Base-by-base conservation (phyloP, 2,888 invertebrate genomes). In the Eutolmus rufibarbis region DNA sequence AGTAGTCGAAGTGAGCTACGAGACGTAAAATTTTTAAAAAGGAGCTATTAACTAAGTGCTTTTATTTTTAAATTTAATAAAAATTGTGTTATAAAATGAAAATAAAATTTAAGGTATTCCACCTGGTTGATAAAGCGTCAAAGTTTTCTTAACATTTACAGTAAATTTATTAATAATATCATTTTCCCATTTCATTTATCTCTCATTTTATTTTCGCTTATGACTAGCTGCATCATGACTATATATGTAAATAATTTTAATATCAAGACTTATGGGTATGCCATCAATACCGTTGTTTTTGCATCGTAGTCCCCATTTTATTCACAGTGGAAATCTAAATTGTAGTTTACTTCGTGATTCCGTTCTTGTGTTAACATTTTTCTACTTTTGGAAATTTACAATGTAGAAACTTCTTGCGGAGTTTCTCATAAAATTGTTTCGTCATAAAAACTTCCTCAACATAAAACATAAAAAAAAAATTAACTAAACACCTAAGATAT, bases 71-170 rank as follows among this genome's bases (percentile, higher is more conserved):
- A 46, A 46, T 46, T 12, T 4, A 46, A 46, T 46, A 16, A 46
- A 12, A 14, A 46, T 16, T 46, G 12, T 9, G 2, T 34, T 40
- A 16, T 46, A 46, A 46, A 16, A 14, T 46, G 3, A 19, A 51
- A 51, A 51, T 7, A 51, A n/a, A 51, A n/a, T 8, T 66, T 23
- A 23, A 66, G 9, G 8, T 12, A 23, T 28, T 66, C 16, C 76
- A 56, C 57, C 78, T 86, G 86, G 74, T 74, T 79, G 87, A 87
- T 87, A 87, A 87, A 87, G 87, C 87, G 87, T 87, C 77, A 87
- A 79, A 81, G 46, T 87, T 87, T 66, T 57, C 87, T 87, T 86
- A 86, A 56, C 31, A 78, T 77, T 86, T 78, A 78, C 79, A 86
- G 40, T 86, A 74, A 43, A 86, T 66, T 40, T 40, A 40, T 86